phyloP scores from a whole-genome alignment of 2,888 invertebrate species.

The Branchipolynoe longqiensis region DNA sequence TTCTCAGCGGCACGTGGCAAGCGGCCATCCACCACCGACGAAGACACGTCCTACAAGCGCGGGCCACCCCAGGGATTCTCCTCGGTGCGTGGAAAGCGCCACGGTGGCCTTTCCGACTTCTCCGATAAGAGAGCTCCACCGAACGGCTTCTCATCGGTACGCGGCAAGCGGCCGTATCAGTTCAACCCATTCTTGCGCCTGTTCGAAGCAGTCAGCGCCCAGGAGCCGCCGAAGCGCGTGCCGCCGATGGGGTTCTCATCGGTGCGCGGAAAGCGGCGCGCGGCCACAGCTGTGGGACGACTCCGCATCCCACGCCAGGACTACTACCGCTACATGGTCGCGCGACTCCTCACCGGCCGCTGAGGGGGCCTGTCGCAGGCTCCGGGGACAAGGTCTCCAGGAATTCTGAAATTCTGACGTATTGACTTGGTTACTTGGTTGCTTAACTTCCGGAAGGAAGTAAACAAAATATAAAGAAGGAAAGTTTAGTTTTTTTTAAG shows the following conservation, averaged over 20 bases:
- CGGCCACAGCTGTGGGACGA: background rate
- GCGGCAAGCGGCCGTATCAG: background rate
- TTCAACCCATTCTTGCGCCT: constrained; percentile 16
- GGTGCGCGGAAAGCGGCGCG: background rate
- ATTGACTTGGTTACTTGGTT: no score
- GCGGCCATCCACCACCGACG: background rate
- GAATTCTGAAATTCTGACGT: no score
- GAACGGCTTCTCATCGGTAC: background rate
- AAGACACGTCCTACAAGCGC: constrained; percentile 22
- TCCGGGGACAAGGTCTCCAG: no score
- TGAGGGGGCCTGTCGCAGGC: no score
- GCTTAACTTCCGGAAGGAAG: no score
- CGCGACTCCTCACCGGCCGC: background rate
- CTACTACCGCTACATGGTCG: constrained; percentile 27
- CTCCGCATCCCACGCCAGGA: background rate
- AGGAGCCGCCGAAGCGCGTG: constrained; percentile 14
- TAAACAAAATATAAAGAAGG: no score
- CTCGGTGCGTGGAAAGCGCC: constrained; percentile 29
- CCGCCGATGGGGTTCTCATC: constrained; percentile 1
- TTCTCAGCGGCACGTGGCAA: constrained; percentile 18
- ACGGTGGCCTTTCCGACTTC: background rate
- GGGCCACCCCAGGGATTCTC: constrained; percentile 29
- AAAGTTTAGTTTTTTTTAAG: no score
- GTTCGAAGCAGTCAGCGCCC: background rate
- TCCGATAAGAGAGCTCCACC: constrained; percentile 36